phyloP scores from a whole-genome alignment of 2,113 vertebrate genomes.

The Oenanthe melanoleuca region DNA sequence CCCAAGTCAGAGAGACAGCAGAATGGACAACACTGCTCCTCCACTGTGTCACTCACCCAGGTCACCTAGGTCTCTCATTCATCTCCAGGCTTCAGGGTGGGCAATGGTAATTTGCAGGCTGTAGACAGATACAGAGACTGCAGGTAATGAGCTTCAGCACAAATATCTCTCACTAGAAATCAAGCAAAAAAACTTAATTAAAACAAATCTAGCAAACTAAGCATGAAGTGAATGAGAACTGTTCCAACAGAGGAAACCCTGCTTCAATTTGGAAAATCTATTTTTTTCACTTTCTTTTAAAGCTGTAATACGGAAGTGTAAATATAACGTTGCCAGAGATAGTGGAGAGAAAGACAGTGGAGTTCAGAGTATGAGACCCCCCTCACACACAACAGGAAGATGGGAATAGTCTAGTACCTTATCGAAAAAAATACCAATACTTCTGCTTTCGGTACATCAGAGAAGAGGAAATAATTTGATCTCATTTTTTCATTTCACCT shows the following conservation, averaged over 20 bases:
- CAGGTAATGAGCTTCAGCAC: background rate
- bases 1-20: background rate
- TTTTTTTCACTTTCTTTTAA: background rate
- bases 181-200: background rate
- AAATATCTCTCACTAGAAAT: background rate
- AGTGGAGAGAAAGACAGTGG: background rate
- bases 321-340: background rate
- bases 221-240: background rate
- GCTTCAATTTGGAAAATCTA: background rate
- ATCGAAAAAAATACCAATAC: background rate
- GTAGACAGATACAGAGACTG: background rate
- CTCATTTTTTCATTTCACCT: background rate
- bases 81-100: background rate
- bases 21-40: background rate
- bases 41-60: background rate
- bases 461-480: background rate
- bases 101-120: background rate
- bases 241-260: background rate
- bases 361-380: background rate
- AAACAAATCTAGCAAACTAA: background rate
- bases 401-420: background rate
- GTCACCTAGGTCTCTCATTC: rapidly evolving
- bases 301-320: background rate
- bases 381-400: background rate
- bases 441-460: background rate